These are phyloP conservation scores for Tenthredo livida DNA, from an alignment of 2,888 invertebrate genomes.

Conservation along the genomic window DNA sequence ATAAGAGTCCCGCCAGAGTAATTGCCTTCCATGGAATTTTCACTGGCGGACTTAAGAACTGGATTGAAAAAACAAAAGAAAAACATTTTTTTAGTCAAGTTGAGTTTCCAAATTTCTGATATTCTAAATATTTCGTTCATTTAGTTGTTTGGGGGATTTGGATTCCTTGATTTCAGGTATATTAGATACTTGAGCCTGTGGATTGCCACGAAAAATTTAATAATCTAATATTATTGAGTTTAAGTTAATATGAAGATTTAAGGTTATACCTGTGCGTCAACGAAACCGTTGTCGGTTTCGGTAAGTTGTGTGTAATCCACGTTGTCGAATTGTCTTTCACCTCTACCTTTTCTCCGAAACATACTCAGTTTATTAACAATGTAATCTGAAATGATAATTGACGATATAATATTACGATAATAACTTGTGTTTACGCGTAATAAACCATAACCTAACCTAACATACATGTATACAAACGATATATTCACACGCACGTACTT, in stretches of 20 bases:
- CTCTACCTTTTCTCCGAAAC: slow-evolving; percentile 82
- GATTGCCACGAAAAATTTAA: background rate
- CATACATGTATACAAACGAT: background rate
- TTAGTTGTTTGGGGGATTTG: no score
- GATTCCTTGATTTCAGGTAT: no score
- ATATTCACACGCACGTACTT: background rate
- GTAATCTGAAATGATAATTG: slow-evolving; percentile 75
- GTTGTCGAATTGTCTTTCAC: slow-evolving; percentile 80
- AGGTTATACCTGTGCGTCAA: slow-evolving; percentile 81
- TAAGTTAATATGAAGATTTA: no score
- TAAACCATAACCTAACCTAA: background rate
- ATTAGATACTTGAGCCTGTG: background rate
- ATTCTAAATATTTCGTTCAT: background rate
- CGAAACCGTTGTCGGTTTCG: slow-evolving; percentile 83
- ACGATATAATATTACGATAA: background rate
- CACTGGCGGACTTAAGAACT: slow-evolving; percentile 84
- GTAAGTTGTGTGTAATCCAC: slow-evolving; percentile 82
- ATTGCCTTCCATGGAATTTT: slow-evolving; percentile 94
- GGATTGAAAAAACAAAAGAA: slow-evolving; percentile 34
- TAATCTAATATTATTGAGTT: background rate
- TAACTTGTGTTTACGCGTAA: background rate
- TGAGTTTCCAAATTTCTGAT: no score
- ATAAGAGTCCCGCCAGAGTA: slow-evolving; percentile 86
- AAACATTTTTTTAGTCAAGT: background rate
- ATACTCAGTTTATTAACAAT: slow-evolving; percentile 79